Conservation (phyloP, 2,888 invertebrate species). For the Acanthacorydalis orientalis region DNA sequence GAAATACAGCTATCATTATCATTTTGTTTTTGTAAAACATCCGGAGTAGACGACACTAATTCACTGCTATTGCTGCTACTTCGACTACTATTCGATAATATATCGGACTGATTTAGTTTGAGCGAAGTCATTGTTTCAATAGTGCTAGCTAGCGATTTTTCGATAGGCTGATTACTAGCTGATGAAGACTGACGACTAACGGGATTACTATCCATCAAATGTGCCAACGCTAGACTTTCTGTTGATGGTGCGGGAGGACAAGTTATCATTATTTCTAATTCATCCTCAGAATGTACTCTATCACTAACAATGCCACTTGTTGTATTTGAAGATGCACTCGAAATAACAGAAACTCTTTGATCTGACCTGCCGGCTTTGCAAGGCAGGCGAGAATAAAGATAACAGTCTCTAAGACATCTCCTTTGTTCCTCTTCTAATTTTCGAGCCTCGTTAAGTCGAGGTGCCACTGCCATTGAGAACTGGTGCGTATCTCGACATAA, state of each 20-base stretch:
- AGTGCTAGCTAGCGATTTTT: slow-evolving; percentile 9
- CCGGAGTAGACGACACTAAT: slow-evolving; percentile 13
- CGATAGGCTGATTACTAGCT: slow-evolving; percentile 20
- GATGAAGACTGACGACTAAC: slow-evolving; percentile 39
- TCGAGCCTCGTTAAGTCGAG: slow-evolving; percentile 65
- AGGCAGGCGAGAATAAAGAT: slow-evolving; percentile 42
- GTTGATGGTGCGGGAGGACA: slow-evolving; percentile 73
- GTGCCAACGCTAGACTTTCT: slow-evolving; percentile 66
- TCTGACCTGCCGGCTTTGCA: slow-evolving; percentile 28
- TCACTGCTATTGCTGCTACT: slow-evolving; percentile 9
- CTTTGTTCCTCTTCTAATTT: slow-evolving; percentile 65
- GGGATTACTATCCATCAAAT: slow-evolving; percentile 49
- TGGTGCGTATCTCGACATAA: slow-evolving; percentile 87
- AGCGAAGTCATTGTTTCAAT: slow-evolving; percentile 9
- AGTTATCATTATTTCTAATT: slow-evolving; percentile 75
- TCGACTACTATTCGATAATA: slow-evolving; percentile 8
- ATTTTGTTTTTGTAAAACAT: slow-evolving; percentile 27
- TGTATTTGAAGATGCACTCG: slow-evolving; percentile 89
- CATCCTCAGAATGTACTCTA: slow-evolving; percentile 86
- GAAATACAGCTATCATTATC: slow-evolving; percentile 38
- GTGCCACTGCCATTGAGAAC: slow-evolving; percentile 85
- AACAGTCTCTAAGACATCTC: slow-evolving; percentile 44
- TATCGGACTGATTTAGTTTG: slow-evolving; percentile 7
- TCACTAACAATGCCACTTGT: slow-evolving; percentile 95
- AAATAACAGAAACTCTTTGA: slow-evolving; percentile 78